These are phyloP conservation scores for Sebastes paucispinis DNA, from an alignment of 2,797 vertebrate genomes.

Conservation along the genomic window DNA sequence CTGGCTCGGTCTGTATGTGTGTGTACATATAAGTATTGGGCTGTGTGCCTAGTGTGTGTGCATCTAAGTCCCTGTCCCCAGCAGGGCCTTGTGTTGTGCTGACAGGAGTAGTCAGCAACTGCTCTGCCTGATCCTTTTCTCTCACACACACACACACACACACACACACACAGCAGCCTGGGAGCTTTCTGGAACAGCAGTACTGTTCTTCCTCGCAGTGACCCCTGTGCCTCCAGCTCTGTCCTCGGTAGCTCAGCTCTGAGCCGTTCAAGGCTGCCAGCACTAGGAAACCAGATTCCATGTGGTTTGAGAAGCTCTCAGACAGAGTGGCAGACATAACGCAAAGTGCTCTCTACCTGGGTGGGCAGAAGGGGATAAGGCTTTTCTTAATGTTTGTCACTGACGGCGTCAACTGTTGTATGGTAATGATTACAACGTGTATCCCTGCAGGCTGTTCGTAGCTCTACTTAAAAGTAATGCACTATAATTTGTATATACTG, in stretches of 20 bases:
- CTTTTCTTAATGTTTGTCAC: neutral
- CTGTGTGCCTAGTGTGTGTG: neutral
- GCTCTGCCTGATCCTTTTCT: neutral
- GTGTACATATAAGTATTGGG: neutral
- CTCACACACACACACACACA: neutral
- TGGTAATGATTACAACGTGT: neutral
- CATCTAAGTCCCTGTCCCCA: conserved; percentile 10
- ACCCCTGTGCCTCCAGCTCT: conserved; percentile 3
- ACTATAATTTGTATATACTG: no score
- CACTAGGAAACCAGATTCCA: neutral
- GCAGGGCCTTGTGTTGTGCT: conserved; percentile 29
- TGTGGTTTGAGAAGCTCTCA: neutral
- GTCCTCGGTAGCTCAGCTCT: neutral
- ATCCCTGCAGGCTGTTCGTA: no score
- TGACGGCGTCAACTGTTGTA: neutral
- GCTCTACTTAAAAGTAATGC: no score
- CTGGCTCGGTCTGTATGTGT: conserved; percentile 15
- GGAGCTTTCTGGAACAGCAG: conserved; percentile 28
- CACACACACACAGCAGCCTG: neutral
- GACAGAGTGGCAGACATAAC: neutral
- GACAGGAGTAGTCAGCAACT: conserved; percentile 42
- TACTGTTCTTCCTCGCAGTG: conserved; percentile 2
- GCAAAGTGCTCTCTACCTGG: neutral
- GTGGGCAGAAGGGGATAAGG: conserved; percentile 22
- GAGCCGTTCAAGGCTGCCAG: neutral